Conservation (phyloP, 2,797 vertebrate species). For the Eospalax fontanierii region DNA sequence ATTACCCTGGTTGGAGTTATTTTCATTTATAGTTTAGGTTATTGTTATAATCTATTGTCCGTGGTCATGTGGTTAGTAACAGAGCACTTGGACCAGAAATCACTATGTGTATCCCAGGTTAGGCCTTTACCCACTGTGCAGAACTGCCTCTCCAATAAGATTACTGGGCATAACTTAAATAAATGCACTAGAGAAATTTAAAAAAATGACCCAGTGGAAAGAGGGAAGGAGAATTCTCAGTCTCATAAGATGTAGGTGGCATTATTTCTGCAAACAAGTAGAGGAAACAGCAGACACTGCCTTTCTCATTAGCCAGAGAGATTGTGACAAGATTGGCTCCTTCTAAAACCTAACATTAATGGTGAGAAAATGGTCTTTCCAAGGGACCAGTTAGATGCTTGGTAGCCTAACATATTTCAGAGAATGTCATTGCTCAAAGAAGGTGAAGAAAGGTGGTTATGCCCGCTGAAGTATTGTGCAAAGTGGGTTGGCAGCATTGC, state of each 20-base stretch:
- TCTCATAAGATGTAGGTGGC: conserved; percentile 18
- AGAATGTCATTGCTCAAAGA: conserved; percentile 59
- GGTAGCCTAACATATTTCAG: conserved; percentile 71
- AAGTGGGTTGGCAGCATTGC: conserved; percentile 75
- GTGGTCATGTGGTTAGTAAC: conserved; percentile 6
- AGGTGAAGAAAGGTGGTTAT: conserved; percentile 22
- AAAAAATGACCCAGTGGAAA: conserved; percentile 58
- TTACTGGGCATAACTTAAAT: conserved; percentile 62
- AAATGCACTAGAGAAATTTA: conserved; percentile 57
- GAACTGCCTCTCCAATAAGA: conserved; percentile 23
- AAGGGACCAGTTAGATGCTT: conserved; percentile 78
- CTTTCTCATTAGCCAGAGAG: conserved; percentile 41
- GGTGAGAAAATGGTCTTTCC: conserved; percentile 76
- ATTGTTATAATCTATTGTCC: conserved; percentile 2
- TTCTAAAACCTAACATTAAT: conserved; percentile 72
- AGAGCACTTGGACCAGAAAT: conserved; percentile 3
- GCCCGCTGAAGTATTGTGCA: conserved; percentile 74
- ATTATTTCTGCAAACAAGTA: conserved; percentile 38
- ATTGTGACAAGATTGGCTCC: conserved; percentile 45
- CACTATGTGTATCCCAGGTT: neutral
- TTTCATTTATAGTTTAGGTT: conserved; percentile 21
- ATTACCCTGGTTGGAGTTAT: conserved; percentile 14
- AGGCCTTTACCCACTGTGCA: conserved; percentile 1
- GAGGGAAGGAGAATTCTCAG: conserved; percentile 47
- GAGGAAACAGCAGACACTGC: conserved; percentile 24